Percentiles rank a stretch among this genome's conserved stretches.
Conservation (phyloP, 2,113 vertebrate species). For the Galbula dea region DNA sequence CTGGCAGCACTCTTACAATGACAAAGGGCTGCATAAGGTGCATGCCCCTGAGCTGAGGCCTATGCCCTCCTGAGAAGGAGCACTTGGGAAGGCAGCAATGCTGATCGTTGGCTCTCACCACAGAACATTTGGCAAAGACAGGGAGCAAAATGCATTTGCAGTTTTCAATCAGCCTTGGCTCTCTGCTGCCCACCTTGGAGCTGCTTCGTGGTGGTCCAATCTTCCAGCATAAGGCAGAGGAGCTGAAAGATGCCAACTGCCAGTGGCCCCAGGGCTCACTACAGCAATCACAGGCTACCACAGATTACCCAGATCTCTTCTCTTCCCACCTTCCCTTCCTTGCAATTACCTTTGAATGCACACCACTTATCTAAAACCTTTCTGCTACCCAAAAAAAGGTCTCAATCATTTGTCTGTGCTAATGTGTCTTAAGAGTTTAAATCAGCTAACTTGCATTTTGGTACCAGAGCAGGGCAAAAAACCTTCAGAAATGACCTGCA, state of each 20-base stretch:
- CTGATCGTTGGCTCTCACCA: background rate
- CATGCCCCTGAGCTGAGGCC: background rate
- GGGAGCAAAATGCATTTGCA: background rate
- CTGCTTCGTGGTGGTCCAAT: background rate
- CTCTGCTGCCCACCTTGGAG: background rate
- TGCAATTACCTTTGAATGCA: background rate
- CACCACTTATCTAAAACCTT: background rate
- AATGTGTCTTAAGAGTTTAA: background rate
- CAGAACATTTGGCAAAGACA: background rate
- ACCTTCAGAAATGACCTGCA: background rate
- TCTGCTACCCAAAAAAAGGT: background rate
- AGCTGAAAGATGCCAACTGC: background rate
- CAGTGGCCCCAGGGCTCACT: background rate
- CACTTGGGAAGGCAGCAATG: background rate
- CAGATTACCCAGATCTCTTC: background rate
- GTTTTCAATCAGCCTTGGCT: background rate
- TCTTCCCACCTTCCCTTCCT: background rate
- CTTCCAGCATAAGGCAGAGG: background rate
- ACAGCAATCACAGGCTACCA: background rate
- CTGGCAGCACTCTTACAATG: rapidly evolving
- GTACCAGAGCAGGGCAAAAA: background rate
- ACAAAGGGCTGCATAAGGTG: background rate
- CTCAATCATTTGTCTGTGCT: background rate
- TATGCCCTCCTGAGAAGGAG: background rate
- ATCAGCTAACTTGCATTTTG: background rate